Percentiles rank a stretch among this genome's conserved stretches.
These are phyloP conservation scores for Psylliodes chrysocephalus DNA, from an alignment of 2,888 invertebrate species.

Conservation along the genomic window DNA sequence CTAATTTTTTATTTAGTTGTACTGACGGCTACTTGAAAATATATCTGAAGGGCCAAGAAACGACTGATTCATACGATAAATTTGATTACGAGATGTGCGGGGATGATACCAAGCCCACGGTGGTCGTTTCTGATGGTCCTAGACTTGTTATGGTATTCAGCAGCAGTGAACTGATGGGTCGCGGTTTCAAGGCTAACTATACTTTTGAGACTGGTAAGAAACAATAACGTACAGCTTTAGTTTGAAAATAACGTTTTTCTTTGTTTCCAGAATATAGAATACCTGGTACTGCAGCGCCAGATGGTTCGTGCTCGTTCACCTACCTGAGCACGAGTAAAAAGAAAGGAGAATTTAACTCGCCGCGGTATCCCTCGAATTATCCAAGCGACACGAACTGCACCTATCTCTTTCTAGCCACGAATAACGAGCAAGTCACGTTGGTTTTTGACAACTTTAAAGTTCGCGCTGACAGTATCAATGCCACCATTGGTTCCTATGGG, in stretches of 20 bases:
- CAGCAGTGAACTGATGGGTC: constrained; percentile 89
- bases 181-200: constrained; percentile 91
- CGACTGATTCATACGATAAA: constrained; percentile 91
- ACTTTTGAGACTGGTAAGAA: constrained; percentile 84
- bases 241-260: neutral
- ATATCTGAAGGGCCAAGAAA: constrained; percentile 92
- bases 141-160: constrained; percentile 95
- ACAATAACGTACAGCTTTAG: constrained; percentile 1
- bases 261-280: constrained; percentile 83
- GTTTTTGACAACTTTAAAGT: constrained; percentile 94
- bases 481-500: constrained; percentile 81
- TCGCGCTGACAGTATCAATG: constrained; percentile 82
- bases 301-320: constrained; percentile 90
- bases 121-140: constrained; percentile 90
- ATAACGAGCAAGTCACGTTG: constrained; percentile 89
- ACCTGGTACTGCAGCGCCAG: constrained; percentile 92
- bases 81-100: constrained; percentile 95
- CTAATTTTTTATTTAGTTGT: constrained; percentile 69
- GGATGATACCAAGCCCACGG: constrained; percentile 77
- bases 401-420: constrained; percentile 86
- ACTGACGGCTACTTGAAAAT: constrained; percentile 91
- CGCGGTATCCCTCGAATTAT: constrained; percentile 96
- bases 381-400: constrained; percentile 95
- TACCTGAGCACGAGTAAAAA: constrained; percentile 89
- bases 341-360: constrained; percentile 93